phyloP scores from a whole-genome alignment of 1,140 invertebrate species.

The Meloidogyne hapla region DNA sequence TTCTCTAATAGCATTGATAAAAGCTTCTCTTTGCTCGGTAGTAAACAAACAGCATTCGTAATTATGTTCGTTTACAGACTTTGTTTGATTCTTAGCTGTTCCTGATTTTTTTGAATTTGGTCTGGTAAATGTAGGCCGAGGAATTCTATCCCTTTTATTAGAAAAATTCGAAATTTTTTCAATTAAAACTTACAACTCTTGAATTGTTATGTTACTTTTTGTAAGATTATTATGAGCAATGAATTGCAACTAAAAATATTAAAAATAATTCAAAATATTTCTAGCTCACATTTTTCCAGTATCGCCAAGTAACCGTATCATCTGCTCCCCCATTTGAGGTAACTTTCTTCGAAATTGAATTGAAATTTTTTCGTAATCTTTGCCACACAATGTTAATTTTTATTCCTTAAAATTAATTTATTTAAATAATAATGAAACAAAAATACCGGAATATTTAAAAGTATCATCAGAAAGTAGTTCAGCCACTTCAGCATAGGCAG shows the following conservation, averaged over 20 bases:
- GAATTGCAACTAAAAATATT: slow-evolving; percentile 11
- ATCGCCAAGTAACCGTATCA: slow-evolving; percentile 38
- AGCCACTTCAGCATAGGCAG: slow-evolving; percentile 31
- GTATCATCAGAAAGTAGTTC: slow-evolving; percentile 33
- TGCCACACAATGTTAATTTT: slow-evolving; percentile 44
- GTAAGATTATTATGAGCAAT: neutral
- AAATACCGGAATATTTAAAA: slow-evolving; percentile 20
- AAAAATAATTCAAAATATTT: neutral
- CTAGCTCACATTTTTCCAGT: slow-evolving; percentile 30
- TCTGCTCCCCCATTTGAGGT: neutral
- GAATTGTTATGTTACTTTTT: too few relatives aligned
- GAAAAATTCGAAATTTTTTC: too few relatives aligned
- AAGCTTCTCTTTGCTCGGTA: slow-evolving; percentile 37
- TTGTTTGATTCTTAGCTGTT: too few relatives aligned
- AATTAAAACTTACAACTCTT: too few relatives aligned
- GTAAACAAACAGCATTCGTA: slow-evolving; percentile 30
- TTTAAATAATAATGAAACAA: neutral
- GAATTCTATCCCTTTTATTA: too few relatives aligned
- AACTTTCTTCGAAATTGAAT: slow-evolving; percentile 41
- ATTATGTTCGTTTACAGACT: too few relatives aligned
- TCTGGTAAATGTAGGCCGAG: too few relatives aligned
- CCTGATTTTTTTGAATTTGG: too few relatives aligned
- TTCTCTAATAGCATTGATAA: slow-evolving; percentile 36
- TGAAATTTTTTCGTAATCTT: slow-evolving; percentile 40
- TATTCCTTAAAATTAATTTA: slow-evolving; percentile 22